phyloP scores from a whole-genome alignment of 2,113 vertebrate species.

The Turdus rufiventris region DNA sequence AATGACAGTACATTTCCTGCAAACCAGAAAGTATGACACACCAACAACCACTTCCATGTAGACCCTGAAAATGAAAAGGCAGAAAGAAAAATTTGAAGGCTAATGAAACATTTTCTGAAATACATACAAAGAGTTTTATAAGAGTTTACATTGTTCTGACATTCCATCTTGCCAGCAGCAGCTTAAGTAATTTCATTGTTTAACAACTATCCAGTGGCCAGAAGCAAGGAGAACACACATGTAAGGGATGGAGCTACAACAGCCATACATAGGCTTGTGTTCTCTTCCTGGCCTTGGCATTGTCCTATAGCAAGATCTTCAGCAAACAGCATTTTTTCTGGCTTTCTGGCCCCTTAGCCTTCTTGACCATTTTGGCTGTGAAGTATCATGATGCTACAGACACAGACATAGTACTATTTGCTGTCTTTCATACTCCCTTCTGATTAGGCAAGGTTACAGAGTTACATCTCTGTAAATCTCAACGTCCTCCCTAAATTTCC shows the following conservation, averaged over 20 bases:
- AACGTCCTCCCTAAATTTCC: background rate
- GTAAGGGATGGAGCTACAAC: background rate
- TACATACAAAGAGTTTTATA: background rate
- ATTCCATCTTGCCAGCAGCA: background rate
- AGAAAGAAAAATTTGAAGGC: background rate
- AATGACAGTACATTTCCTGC: background rate
- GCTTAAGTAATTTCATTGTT: background rate
- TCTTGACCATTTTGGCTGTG: background rate
- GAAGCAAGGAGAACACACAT: background rate
- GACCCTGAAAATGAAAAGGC: background rate
- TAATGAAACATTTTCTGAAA: background rate
- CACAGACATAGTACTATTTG: background rate
- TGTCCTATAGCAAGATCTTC: background rate
- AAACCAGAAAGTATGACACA: background rate
- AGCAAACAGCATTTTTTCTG: background rate
- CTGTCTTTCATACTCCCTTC: background rate
- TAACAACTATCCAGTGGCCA: background rate
- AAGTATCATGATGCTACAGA: fast-evolving
- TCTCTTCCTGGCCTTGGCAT: background rate
- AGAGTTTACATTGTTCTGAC: background rate
- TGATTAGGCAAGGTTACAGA: background rate
- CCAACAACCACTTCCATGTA: background rate
- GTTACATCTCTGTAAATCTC: background rate
- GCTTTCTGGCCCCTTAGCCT: background rate
- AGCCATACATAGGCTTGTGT: background rate